Conservation (phyloP, 2,888 invertebrate species). For the Acleris holmiana region DNA sequence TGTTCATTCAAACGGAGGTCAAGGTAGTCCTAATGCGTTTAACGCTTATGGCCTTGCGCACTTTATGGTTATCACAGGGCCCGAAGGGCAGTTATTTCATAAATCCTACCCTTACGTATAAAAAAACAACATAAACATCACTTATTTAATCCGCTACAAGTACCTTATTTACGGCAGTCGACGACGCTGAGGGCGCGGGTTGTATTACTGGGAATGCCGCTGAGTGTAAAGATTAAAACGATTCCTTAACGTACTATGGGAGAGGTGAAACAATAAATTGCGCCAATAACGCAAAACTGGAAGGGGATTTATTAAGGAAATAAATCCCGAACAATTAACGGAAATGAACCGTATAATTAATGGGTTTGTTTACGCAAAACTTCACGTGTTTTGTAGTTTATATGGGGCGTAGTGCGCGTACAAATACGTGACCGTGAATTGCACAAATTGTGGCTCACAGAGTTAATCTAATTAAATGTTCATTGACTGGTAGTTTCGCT, state of each 20-base stretch:
- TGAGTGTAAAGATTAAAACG: slow-evolving; percentile 2
- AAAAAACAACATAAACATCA: slow-evolving; percentile 7
- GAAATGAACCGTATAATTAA: slow-evolving; percentile 47
- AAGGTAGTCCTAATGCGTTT: slow-evolving; percentile 69
- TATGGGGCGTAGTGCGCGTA: slow-evolving; percentile 22
- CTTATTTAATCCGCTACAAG: not conserved
- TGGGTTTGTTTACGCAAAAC: slow-evolving; percentile 47
- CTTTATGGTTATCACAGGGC: slow-evolving; percentile 64
- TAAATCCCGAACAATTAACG: slow-evolving; percentile 44
- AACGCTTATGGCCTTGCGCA: slow-evolving; percentile 60
- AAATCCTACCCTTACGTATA: slow-evolving; percentile 52
- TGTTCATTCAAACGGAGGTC: slow-evolving; percentile 60
- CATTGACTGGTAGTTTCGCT: slow-evolving; percentile 21
- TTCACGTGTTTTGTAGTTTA: slow-evolving; percentile 32
- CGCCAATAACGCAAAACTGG: slow-evolving; percentile 38
- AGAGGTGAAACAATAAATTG: slow-evolving; percentile 31
- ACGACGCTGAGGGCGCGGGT: not conserved
- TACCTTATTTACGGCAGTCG: not conserved
- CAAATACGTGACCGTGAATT: slow-evolving; percentile 38
- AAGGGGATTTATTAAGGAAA: slow-evolving; percentile 44
- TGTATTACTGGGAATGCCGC: not conserved
- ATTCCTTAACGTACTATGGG: not conserved
- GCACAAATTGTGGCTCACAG: slow-evolving; percentile 34
- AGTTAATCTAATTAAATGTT: slow-evolving; percentile 31
- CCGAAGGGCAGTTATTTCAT: slow-evolving; percentile 51